phyloP scores from a whole-genome alignment of 2,797 vertebrate genomes.

The Neosalanx taihuensis region DNA sequence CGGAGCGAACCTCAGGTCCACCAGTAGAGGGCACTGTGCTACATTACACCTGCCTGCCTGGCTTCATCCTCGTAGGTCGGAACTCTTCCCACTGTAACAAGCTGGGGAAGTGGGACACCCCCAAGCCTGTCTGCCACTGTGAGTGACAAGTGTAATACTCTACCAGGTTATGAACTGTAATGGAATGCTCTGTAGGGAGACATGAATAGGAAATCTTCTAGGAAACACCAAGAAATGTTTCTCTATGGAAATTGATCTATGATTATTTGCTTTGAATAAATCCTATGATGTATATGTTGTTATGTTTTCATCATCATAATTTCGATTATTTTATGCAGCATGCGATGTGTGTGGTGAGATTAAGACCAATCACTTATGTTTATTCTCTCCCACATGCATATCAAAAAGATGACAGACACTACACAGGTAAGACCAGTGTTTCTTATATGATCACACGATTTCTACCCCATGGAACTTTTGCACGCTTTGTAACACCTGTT shows the following conservation, averaged over 20 bases:
- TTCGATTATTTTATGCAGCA: not conserved
- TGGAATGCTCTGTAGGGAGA: too few species aligned
- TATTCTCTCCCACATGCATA: conserved; percentile 8
- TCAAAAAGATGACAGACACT: conserved; percentile 64
- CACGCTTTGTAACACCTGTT: not conserved
- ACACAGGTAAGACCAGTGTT: conserved; percentile 62
- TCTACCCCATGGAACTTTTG: not conserved
- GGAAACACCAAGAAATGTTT: too few species aligned
- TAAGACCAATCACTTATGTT: not conserved
- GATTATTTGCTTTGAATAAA: too few species aligned
- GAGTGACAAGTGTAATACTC: conserved; percentile 51
- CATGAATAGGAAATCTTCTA: too few species aligned
- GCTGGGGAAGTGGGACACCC: conserved; percentile 81
- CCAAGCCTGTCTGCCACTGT: conserved; percentile 85
- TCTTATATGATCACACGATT: not conserved
- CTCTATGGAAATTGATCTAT: too few species aligned
- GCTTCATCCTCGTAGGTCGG: conserved; percentile 79
- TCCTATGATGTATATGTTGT: too few species aligned
- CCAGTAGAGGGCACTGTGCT: conserved; percentile 80
- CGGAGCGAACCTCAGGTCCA: conserved; percentile 64
- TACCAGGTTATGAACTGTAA: too few species aligned
- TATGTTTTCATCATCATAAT: too few species aligned
- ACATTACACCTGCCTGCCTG: conserved; percentile 78
- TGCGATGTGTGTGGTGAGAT: not conserved
- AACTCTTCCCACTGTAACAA: conserved; percentile 81